Base-by-base conservation (phyloP, 2,888 invertebrate genomes). In the Ariolimax columbianus region DNA sequence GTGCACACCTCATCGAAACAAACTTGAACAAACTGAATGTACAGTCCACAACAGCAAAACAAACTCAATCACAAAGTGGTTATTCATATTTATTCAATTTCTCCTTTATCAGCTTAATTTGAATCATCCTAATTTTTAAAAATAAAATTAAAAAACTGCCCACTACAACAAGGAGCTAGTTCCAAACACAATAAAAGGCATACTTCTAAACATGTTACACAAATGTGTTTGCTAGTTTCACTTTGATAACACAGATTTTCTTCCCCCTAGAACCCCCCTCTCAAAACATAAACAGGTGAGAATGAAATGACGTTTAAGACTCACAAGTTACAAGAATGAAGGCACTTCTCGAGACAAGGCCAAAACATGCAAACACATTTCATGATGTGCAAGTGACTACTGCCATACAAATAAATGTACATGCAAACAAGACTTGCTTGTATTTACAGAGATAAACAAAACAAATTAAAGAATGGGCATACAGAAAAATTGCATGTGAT, bases 261-360 rank as follows among this genome's bases (percentile, higher is more conserved):
- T n/a, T n/a, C n/a, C 3, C 55, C 9, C 55, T 47, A 17, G 47
- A 55, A 55, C 3, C 55, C 23, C 23, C 55, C 23, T 55, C 23
- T 19, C 23, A 19, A 55, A 63, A 63, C 3, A 63, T 1, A 63
- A 23, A 55, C 9, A 19, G n/a, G 11, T n/a, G n/a, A n/a, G 23
- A 63, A 63, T 23, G 23, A 19, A 55, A n/a, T n/a, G 6, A 11
- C 26, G n/a, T n/a, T 63, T 9, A 36, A 23, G 30, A 70, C 40
- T 70, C 70, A 70, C 70, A 70, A 40, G 70, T 38, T n/a, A 70
- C 70, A 70, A 40, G 70, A 40, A 70, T 70, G 38, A 70, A 70
- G 70, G 70, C 70, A 70, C 70, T 70, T 70, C 36, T 70, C 38
- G 40, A 70, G 36, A 38, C 3, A 70, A 38, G 70, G 38, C 36